Base-by-base conservation (phyloP, 2,113 vertebrate genomes). In the Egretta garzetta region DNA sequence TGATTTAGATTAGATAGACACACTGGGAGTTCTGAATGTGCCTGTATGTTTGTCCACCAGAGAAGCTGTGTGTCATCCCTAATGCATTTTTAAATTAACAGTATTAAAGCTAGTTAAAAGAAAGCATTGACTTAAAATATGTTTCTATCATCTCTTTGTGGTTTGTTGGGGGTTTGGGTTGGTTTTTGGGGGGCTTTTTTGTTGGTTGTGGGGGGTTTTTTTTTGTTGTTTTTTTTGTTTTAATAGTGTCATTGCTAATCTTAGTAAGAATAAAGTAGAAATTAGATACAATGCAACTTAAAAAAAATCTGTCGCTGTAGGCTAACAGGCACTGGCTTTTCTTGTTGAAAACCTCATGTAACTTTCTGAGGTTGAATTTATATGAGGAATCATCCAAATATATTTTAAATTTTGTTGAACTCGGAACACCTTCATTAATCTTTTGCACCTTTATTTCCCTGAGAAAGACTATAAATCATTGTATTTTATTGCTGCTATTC, bases 401-500 rank as follows among this genome's bases (percentile, higher is more conserved):
- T 28, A 13, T 71, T 93, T 89, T 79, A 95, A 83, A 62, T 84
- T 77, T 95, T 92, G 43, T 83, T 64, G 27, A 80, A 80, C 10
- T 41, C 37, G 74, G 30, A 43, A 1, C 21, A 15, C 6, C 15
- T 79, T 75, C 73, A 82, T 96, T 97, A 94, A 95, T 97, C 41
- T 91, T 91, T 92, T 86, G 12, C 19, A 62, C 68, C 67, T 95
- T 90, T 85, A 93, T 94, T 96, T 97, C 80, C 22, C 43, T 80
- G 49, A 93, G 89, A 94, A 91, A 14, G 30, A 37, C 60, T 91
- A 96, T 93, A 95, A 95, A 95, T 94, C 68, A 88, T 33, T 86
- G 37, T 64, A 74, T 93, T 74, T 15, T 70, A 80, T 87, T 87
- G 62, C 45, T 83, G 72, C 39, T 96, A 73, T 45, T 91, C 50